A percentile compares a stretch with the other conserved stretches of the same genome.
These are phyloP conservation scores for Micrastur ruficollis DNA, from an alignment of 2,797 vertebrate genomes.

Conservation along the genomic window DNA sequence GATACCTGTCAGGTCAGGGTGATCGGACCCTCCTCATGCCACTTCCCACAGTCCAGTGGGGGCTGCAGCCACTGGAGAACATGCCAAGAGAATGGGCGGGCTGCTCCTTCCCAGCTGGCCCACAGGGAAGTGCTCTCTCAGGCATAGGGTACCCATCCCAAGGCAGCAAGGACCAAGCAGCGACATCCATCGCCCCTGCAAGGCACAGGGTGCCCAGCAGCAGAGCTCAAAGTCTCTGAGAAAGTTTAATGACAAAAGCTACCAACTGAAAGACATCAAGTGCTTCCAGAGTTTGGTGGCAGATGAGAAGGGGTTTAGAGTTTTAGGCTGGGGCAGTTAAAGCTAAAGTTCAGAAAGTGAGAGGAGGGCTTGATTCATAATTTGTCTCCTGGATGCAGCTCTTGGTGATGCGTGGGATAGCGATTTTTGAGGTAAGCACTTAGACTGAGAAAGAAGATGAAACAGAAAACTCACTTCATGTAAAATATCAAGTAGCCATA, in stretches of 20 bases:
- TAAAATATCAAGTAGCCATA: background rate
- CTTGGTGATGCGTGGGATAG: background rate
- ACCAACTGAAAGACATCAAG: fast-evolving
- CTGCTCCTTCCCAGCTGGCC: fast-evolving
- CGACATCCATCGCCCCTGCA: fast-evolving
- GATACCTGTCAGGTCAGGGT: background rate
- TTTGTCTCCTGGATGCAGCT: background rate
- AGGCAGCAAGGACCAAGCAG: background rate
- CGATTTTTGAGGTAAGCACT: background rate
- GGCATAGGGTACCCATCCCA: fast-evolving
- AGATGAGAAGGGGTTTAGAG: background rate
- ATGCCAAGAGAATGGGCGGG: fast-evolving
- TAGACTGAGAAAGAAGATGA: background rate
- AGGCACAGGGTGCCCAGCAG: background rate
- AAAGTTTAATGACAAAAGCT: background rate
- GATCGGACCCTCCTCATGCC: background rate
- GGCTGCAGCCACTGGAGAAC: background rate
- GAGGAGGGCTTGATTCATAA: background rate
- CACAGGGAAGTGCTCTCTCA: fast-evolving
- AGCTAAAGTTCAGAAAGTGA: background rate
- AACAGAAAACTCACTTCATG: background rate
- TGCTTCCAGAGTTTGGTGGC: background rate
- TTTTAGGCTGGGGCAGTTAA: background rate
- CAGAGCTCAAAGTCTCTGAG: background rate
- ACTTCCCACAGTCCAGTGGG: fast-evolving